Base-by-base conservation (phyloP, 2,888 invertebrate species). In the Rhogogaster chlorosoma region DNA sequence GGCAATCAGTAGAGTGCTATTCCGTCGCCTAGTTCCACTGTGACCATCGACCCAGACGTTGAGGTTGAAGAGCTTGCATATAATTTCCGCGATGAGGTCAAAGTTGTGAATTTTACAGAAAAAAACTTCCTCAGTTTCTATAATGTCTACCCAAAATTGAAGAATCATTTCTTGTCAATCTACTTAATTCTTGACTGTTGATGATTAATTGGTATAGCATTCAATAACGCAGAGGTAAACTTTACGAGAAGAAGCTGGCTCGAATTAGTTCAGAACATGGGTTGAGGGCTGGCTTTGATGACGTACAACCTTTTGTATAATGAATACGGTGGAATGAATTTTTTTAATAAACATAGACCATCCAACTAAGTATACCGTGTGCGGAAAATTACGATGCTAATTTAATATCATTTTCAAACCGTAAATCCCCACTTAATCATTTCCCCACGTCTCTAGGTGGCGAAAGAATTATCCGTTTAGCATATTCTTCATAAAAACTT, bases 1-100 rank as follows among this genome's bases (percentile, higher is more conserved):
- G 61, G 80, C 80, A 80, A 80, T 80, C 80, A 80, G 80, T 38
- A 38, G 61, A 80, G 80, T 80, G 80, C 80, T 61, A 7, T 61
- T 61, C 80, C 22, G 57, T 80, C 38, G 80, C 22, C 22, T 80
- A 29, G 32, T 36, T 78, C 57, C 61, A 38, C 38, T 61, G 80
- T 49, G 61, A 57, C 26, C 57, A 22, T 77, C 22, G 36, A 49
- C 29, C 53, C 38, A 49, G 77, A 26, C 26, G 53, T 32, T 38
- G 57, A 61, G 36, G 80, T 38, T 61, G 22, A 80, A 80, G 80
- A 61, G 61, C 26, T 10, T 38, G 38, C 22, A 18, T 78, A 36
- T 49, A 7, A 26, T 77, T 18, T 12, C 15, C 36, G n/a, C 38
- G 18, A n/a, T 61, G 22, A 61, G 80, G 61, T 80, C 61, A 38